Evolutionary conservation across 37 sponge, comb jelly and placozoan species (phyloP).

Genomic region (Cladorhizidae sp.): DNA sequence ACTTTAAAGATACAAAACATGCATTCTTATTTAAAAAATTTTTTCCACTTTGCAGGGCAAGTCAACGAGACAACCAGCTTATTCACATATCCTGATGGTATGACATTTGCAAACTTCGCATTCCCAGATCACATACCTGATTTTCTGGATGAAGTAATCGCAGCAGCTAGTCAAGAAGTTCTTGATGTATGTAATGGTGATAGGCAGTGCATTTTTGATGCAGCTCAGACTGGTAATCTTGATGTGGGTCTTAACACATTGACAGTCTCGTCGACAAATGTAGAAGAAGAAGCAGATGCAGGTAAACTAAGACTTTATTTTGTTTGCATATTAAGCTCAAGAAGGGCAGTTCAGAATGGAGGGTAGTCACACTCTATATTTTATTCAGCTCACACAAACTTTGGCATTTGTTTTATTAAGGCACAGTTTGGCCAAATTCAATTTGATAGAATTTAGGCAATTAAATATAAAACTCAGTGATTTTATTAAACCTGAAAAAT

Average conservation of each 20-base stretch:
- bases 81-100: constrained; percentile 38
- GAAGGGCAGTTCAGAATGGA: too few species aligned
- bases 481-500: too few species aligned
- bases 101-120: constrained; percentile 19
- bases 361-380: too few species aligned
- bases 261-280: neutral
- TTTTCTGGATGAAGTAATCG: constrained; percentile 46
- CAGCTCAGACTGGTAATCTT: constrained; percentile 48
- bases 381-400: too few species aligned
- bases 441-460: too few species aligned
- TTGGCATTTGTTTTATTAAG: too few species aligned
- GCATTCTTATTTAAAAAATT: neutral
- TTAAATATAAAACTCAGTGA: too few species aligned
- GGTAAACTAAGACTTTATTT: too few species aligned
- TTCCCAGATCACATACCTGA: constrained; percentile 52
- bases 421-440: too few species aligned
- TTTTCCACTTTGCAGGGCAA: too few species aligned
- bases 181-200: constrained; percentile 29
- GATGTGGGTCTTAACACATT: constrained; percentile 29
- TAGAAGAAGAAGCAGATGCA: neutral
- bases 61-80: too few species aligned
- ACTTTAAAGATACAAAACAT: neutral
- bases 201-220: constrained; percentile 58
- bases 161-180: constrained; percentile 12
- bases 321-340: too few species aligned